Base-by-base conservation (phyloP, 2,888 invertebrate genomes). In the Adelphocoris suturalis region DNA sequence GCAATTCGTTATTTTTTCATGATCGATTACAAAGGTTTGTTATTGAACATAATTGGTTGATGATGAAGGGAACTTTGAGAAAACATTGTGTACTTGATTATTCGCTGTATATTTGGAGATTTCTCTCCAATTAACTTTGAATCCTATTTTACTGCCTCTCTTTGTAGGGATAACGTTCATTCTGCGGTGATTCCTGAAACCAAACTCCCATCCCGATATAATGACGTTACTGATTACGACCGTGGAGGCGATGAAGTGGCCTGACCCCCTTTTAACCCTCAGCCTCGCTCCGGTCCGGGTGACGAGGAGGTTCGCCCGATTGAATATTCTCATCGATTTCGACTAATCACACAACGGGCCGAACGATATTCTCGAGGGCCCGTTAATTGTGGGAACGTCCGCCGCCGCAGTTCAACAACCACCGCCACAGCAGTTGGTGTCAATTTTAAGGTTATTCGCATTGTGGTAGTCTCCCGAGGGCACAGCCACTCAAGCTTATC, bases 321-420 rank as follows among this genome's bases (percentile, higher is more conserved):
- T 76, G 76, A 27, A 76, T 76, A 76, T 76, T 76, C 76, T 13
- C 27, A 76, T 76, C 76, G 76, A 16, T 37, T 76, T 37, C 27
- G 27, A 76, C 23, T 76, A 11, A 76, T 27, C 76, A 27, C 76
- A 76, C 76, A 16, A 9, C 76, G 11, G 3, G 23, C 9, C 76
- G 13, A 76, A 3, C 27, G 23, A 7, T 76, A 27, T 37, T 27
- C 76, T 27, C 76, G 13, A 16, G 23, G 27, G 76, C 28, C 76
- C 27, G 27, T 76, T 76, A 76, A 76, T 76, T 76, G 76, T n/a
- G 57, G 5, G 7, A n/a, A n/a, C n/a, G n/a, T n/a, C n/a, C n/a
- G n/a, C n/a, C n/a, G n/a, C n/a, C n/a, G 7, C n/a, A 57, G 0
- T n/a, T n/a, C 57, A 57, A 13, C 52, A 52, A 52, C 52, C 52